Evolutionary conservation across 2,113 vertebrate species (phyloP), one percentile per base, ranked within the genome.

Genomic region (Oncorhynchus kisutch): DNA sequence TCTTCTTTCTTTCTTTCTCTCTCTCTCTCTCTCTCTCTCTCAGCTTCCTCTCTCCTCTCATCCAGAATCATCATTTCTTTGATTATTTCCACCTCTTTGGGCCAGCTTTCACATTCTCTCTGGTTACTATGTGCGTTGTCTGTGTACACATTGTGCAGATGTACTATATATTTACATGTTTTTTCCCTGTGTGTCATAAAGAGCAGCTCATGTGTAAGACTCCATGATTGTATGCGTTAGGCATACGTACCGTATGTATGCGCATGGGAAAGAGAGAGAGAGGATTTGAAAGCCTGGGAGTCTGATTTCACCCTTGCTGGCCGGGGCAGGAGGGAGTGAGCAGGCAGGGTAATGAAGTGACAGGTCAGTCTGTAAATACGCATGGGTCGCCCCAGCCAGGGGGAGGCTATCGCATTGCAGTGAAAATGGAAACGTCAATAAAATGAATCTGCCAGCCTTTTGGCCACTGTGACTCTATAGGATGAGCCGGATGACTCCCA

Each of bases 391-490:
- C 92, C 94, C 85, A 92, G 94, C 93, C 94, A 18, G 96, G 94
- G 84, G 82, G 93, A 94, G 94, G 94, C 94, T 96, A 97, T 98
- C 96, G 85, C 93, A 90, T 97, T 97, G 96, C 96, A 96, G 95
- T 95, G 95, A 99, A 97, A 99, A 99, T 97, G 97, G 96, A 97
- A 99, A 98, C 95, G 95, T 97, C 97, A 98, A 99, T 98, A 99
- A 97, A 97, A 98, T 97, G 96, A 97, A 99, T 99, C 97, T 97
- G 94, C 95, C 93, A 82, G 94, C 94, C 95, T 96, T 95, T 96
- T 95, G 96, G 95, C 95, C 92, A 93, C 93, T 92, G 94, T 72
- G 82, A 90, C 92, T 91, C 90, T 86, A 93, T 87, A 85, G 88
- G 86, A 88, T 83, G 89, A 89, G 92, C 90, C 90, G 87, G 90